Percentiles rank a stretch among this genome's conserved stretches.
phyloP scores from a whole-genome alignment of 2,797 vertebrate species.

The Gallinago stenura region DNA sequence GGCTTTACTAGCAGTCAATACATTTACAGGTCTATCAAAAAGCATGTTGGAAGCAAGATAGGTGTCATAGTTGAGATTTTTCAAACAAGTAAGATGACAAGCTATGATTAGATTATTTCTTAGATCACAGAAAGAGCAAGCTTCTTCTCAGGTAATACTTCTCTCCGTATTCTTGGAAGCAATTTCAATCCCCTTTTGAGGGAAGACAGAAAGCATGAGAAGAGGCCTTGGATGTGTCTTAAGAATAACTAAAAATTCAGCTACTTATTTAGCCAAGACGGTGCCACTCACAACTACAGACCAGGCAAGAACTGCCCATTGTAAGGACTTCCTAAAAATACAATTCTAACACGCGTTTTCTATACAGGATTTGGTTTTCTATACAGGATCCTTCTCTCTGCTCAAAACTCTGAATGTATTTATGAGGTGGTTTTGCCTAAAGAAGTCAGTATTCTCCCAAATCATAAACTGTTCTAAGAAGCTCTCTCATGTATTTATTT shows the following conservation, averaged over 20 bases:
- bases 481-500: not conserved
- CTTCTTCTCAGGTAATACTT: not conserved
- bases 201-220: not conserved
- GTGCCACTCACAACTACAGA: not conserved
- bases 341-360: not conserved
- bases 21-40: not conserved
- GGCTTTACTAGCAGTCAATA: not conserved
- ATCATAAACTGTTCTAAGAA: not conserved
- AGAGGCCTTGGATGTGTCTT: not conserved
- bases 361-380: not conserved
- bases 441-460: not conserved
- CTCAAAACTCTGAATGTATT: not conserved
- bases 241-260: not conserved
- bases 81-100: not conserved
- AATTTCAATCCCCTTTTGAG: not conserved
- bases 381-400: not conserved
- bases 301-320: not conserved
- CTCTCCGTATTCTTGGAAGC: not conserved
- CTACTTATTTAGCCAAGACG: not conserved
- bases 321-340: not conserved
- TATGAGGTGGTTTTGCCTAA: not conserved
- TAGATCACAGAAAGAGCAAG: not conserved
- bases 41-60: not conserved
- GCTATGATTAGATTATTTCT: not conserved
- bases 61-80: not conserved